phyloP scores from a whole-genome alignment of 2,888 invertebrate genomes.

The Ceriagrion tenellum region DNA sequence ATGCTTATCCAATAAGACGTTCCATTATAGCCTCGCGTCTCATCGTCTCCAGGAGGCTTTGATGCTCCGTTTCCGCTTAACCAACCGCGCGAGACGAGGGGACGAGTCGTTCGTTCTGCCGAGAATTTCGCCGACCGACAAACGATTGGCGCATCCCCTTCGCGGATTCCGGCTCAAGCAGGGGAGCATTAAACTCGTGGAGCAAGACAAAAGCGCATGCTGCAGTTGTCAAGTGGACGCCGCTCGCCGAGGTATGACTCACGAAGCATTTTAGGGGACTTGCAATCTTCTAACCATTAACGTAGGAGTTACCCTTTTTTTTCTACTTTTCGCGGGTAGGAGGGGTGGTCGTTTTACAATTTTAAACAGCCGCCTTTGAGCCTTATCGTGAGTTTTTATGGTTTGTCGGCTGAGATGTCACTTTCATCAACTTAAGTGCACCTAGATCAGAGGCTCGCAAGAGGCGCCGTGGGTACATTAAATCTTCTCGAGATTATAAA shows the following conservation, averaged over 20 bases:
- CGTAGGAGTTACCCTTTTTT: not conserved
- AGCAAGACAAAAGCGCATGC: not conserved
- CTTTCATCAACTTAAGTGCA: constrained; percentile 23
- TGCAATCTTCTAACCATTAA: not conserved
- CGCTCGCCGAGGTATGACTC: not conserved
- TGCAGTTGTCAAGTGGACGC: not conserved
- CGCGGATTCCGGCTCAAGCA: not conserved
- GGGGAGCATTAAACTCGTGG: not conserved
- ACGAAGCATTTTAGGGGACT: not conserved
- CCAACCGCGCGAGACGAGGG: not conserved
- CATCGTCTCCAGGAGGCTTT: not conserved
- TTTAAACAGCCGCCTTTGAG: not conserved
- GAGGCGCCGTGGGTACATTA: not conserved
- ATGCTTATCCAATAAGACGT: not conserved
- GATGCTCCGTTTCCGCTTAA: not conserved
- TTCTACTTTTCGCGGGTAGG: not conserved
- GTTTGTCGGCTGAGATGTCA: not conserved
- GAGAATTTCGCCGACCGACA: not conserved
- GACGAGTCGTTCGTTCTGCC: not conserved
- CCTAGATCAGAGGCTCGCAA: not conserved
- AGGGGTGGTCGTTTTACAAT: not conserved
- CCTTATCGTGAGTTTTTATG: not conserved
- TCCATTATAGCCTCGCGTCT: not conserved
- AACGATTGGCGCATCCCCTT: not conserved
- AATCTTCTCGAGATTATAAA: not conserved